A percentile compares a stretch with the other conserved stretches of the same genome.
These are phyloP conservation scores for Oceanites oceanicus DNA, from an alignment of 2,113 vertebrate genomes.

Conservation along the genomic window DNA sequence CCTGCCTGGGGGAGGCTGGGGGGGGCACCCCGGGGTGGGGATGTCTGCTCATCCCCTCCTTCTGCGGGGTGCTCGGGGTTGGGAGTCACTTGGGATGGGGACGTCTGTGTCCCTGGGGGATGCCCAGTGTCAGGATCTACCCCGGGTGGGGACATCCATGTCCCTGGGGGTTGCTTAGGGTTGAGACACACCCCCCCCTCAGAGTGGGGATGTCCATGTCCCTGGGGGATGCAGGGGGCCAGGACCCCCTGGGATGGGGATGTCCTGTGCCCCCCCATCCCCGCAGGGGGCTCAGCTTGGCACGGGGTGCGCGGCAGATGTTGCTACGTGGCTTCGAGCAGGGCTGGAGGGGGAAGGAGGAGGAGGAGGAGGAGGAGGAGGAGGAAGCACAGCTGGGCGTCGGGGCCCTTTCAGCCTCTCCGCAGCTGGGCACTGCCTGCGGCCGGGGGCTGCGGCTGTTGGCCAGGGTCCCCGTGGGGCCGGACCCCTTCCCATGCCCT, in stretches of 20 bases:
- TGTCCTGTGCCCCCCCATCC: background rate
- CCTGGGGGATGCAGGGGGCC: background rate
- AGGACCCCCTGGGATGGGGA: background rate
- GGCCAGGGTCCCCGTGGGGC: background rate
- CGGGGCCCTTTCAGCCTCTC: background rate
- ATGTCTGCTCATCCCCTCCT: background rate
- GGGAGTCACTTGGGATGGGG: background rate
- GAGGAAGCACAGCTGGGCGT: background rate
- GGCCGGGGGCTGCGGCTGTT: fast-evolving
- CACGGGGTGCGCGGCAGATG: fast-evolving
- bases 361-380: background rate
- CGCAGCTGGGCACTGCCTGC: background rate
- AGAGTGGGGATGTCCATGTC: background rate
- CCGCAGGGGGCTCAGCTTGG: fast-evolving
- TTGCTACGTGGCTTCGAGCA: background rate
- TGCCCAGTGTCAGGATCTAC: fast-evolving
- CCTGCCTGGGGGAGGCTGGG: too few species aligned
- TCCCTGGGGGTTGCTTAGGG: fast-evolving
- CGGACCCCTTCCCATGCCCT: background rate
- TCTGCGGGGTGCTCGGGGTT: fast-evolving
- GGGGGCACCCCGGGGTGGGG: background rate
- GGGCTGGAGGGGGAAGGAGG: background rate
- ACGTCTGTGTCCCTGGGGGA: fast-evolving
- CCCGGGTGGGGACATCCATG: fast-evolving
- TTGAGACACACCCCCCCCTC: background rate